Percentiles rank a stretch among this genome's conserved stretches.
Evolutionary conservation across 2,888 invertebrate species (phyloP).

Genomic region (Gibbula magus): DNA sequence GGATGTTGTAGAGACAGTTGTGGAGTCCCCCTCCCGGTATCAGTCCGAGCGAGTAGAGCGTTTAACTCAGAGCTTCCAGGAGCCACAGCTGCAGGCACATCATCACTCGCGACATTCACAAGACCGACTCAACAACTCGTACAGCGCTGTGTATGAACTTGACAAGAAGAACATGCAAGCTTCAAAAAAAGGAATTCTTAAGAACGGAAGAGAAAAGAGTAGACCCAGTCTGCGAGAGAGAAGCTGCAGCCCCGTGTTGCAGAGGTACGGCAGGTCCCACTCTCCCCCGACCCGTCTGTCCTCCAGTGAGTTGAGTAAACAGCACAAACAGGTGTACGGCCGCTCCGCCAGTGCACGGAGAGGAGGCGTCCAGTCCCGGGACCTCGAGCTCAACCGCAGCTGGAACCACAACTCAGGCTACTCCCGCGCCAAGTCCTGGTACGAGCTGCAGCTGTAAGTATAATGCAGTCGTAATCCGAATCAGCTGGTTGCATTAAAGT

Average conservation of each 20-base stretch:
- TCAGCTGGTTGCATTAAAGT: no score
- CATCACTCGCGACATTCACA: neutral
- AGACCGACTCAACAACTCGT: slow-evolving; percentile 25
- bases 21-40: neutral
- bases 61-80: neutral
- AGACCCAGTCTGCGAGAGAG: slow-evolving; percentile 24
- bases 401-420: slow-evolving; percentile 29
- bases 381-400: neutral
- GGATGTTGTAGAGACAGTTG: slow-evolving; percentile 1
- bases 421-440: slow-evolving; percentile 40
- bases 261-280: slow-evolving; percentile 20
- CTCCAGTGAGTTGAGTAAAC: slow-evolving; percentile 22
- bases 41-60: neutral
- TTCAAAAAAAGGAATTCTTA: slow-evolving; percentile 32
- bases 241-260: slow-evolving; percentile 33
- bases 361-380: neutral
- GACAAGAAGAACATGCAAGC: slow-evolving; percentile 2
- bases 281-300: slow-evolving; percentile 38
- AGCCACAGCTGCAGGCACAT: neutral
- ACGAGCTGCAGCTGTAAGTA: slow-evolving; percentile 42
- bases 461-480: no score
- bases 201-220: slow-evolving; percentile 13
- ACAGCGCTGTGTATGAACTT: slow-evolving; percentile 5
- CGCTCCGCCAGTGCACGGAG: neutral
- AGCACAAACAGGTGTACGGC: slow-evolving; percentile 28